These are phyloP conservation scores for Tetragonisca angustula DNA, from an alignment of 2,888 invertebrate genomes.

Conservation along the genomic window DNA sequence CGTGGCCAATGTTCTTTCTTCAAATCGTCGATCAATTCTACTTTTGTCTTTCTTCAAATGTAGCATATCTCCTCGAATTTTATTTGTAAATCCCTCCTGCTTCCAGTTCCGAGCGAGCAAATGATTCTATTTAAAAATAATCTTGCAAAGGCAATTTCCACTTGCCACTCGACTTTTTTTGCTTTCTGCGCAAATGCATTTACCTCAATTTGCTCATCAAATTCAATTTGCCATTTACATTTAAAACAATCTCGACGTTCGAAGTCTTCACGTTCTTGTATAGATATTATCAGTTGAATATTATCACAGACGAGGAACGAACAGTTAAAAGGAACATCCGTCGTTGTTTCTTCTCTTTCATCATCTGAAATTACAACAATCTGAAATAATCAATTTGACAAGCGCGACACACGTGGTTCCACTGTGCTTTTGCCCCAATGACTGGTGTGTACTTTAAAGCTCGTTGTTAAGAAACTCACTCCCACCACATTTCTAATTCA, in stretches of 20 bases:
- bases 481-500: slow-evolving; percentile 19
- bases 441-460: slow-evolving; percentile 21
- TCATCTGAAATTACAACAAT: slow-evolving; percentile 21
- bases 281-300: neutral
- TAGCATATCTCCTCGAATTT: neutral
- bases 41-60: neutral
- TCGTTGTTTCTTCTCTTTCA: neutral
- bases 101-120: neutral
- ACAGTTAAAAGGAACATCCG: neutral
- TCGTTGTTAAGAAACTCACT: slow-evolving; percentile 19
- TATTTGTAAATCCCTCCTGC: no score
- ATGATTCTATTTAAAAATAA: neutral
- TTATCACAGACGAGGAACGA: neutral
- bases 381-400: slow-evolving; percentile 19
- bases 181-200: neutral
- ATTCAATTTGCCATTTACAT: neutral
- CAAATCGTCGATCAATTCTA: neutral
- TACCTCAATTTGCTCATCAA: neutral
- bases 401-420: slow-evolving; percentile 50
- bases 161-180: rapidly evolving
- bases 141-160: neutral
- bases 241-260: neutral
- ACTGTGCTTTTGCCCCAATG: slow-evolving; percentile 8
- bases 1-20: neutral
- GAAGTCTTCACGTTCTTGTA: neutral